Conservation (phyloP, 2,113 vertebrate genomes). For the Oryzias javanicus region DNA sequence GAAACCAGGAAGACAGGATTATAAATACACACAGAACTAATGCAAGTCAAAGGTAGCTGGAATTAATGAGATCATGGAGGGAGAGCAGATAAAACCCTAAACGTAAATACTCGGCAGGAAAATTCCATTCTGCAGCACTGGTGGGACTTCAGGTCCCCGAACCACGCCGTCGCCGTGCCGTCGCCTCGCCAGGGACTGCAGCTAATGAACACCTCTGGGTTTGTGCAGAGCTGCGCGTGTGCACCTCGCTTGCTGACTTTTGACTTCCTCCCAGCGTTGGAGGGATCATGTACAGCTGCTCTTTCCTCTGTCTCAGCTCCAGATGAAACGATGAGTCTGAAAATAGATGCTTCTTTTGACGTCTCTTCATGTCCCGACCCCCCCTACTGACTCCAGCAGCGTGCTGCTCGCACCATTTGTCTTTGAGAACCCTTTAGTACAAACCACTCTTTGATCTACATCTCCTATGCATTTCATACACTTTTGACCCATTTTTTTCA, state of each 20-base stretch:
- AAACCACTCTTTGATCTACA: background rate
- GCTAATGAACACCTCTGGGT: conserved; percentile 66
- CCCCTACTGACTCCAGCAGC: conserved; percentile 21
- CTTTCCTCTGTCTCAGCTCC: conserved; percentile 3
- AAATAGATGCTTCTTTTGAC: conserved; percentile 30
- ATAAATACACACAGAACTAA: conserved; percentile 2
- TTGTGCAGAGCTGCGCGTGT: background rate
- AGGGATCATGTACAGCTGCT: conserved; percentile 13
- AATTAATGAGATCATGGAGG: background rate
- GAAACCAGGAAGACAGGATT: background rate
- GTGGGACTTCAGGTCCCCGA: conserved; percentile 27
- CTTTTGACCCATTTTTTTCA: no score
- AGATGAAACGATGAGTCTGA: background rate
- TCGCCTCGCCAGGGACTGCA: conserved; percentile 15
- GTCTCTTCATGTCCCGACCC: conserved; percentile 20
- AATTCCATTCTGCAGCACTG: background rate
- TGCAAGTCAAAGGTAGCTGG: background rate
- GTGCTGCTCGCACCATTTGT: conserved; percentile 5
- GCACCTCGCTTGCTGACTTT: background rate
- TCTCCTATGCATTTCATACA: no score
- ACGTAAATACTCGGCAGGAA: background rate
- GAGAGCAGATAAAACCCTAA: background rate
- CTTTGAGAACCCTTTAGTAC: background rate
- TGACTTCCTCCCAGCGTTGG: conserved; percentile 17
- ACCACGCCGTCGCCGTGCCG: conserved; percentile 23